Base-by-base conservation (phyloP, 2,888 invertebrate species). In the Tinea semifulvella region DNA sequence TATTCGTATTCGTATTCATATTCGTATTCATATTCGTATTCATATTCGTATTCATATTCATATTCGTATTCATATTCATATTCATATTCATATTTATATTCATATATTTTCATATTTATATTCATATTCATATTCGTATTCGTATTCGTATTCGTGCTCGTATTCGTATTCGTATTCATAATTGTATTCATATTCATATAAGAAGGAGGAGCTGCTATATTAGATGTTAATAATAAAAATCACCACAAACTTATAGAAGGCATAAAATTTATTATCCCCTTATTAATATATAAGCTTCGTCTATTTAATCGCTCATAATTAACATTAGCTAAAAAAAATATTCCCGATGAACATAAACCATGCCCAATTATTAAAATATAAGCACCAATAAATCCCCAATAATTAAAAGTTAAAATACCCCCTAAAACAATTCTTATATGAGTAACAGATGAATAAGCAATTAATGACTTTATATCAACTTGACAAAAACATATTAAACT, bases 391-490 rank as follows among this genome's bases (percentile, higher is more conserved):
- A 73, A 66, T 0, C 85, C 84, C 47, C 80, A 84, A 69, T 74
- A 75, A 66, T 63, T 81, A 63, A 85, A 66, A 43, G 83, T 81
- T 80, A 86, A 72, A 63, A 87, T 61, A 0, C 84, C 84, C 0
- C 77, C 56, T 65, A 88, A 72, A 16, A 87, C 83, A 57, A 89
- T 56, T 6, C 85, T 81, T 70, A 90, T 89, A 80, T 90, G 89
- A 53, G 84, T 83, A 0, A 90, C 85, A 26, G 89, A 90, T 52
- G 88, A 89, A 79, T 89, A 89, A 64, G 89, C 89, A 83, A 90
- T 86, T 75, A 89, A 83, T 51, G 85, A 77, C 56, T 89, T 90
- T 66, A 89, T 77, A 84, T 90, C 90, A 44, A 80, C 72, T 63
- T 89, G 87, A 51, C 83, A 83, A 63, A 89, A 76, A 85, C 88